phyloP scores from a whole-genome alignment of 2,797 vertebrate genomes.

The Anas bahamensis region DNA sequence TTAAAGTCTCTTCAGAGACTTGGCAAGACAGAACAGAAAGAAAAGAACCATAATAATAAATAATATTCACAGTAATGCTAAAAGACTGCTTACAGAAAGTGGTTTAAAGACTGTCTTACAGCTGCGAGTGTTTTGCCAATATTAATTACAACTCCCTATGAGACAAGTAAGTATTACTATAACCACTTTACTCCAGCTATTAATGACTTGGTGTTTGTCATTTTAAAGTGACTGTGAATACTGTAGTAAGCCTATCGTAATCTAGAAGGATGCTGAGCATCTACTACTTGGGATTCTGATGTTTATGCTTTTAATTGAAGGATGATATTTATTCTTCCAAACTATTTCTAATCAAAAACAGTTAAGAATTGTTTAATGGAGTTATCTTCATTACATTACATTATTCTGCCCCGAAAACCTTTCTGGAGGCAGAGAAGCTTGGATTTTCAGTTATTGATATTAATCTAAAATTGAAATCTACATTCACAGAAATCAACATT shows the following conservation, averaged over 20 bases:
- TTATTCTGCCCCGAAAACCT: background rate
- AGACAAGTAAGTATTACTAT: background rate
- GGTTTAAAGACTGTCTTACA: background rate
- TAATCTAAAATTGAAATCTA: background rate
- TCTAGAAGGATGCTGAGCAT: background rate
- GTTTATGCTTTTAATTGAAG: background rate
- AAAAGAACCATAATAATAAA: background rate
- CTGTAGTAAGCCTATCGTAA: background rate
- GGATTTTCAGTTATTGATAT: background rate
- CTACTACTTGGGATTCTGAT: background rate
- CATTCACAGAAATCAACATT: background rate
- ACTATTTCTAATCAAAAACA: background rate
- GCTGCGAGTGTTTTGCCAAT: background rate
- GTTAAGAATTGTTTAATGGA: background rate
- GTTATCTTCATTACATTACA: background rate
- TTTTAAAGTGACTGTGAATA: background rate
- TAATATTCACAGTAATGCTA: background rate
- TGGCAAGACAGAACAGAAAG: background rate
- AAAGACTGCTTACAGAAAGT: background rate
- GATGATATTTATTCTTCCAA: background rate
- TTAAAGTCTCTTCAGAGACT: background rate
- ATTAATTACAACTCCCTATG: background rate
- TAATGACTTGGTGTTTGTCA: background rate
- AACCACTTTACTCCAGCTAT: background rate
- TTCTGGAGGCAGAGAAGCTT: background rate